Evolutionary conservation across 2,797 vertebrate species (phyloP).

Genomic region (Potorous gilbertii): DNA sequence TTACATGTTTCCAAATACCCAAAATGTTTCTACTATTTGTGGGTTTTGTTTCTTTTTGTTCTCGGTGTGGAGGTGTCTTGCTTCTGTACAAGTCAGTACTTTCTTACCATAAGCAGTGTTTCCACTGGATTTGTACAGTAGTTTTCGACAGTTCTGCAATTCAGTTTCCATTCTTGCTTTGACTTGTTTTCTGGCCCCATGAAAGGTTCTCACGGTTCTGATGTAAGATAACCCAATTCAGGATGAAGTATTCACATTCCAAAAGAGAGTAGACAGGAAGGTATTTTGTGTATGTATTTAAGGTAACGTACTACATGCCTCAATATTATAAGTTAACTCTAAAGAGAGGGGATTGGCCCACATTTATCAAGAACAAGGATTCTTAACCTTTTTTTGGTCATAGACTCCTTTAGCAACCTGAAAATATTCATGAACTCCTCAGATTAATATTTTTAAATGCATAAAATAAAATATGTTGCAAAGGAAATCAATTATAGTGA

Average conservation of each 20-base stretch:
- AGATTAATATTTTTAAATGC: not conserved
- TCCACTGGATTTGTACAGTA: not conserved
- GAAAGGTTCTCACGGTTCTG: not conserved
- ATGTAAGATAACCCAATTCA: not conserved
- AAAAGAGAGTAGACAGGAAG: not conserved
- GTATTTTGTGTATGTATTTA: not conserved
- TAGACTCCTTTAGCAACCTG: not conserved
- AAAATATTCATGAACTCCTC: not conserved
- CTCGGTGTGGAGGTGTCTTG: not conserved
- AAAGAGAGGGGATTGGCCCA: conserved; percentile 8
- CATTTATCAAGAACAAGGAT: conserved; percentile 24
- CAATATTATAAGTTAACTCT: conserved; percentile 2
- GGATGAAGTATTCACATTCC: not conserved
- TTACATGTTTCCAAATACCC: not conserved
- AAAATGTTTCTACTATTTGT: conserved; percentile 25
- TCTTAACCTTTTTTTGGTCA: not conserved
- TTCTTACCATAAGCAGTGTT: not conserved
- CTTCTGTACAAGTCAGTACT: not conserved
- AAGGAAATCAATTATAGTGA: not conserved
- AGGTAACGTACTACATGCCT: not conserved
- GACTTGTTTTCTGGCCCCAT: not conserved
- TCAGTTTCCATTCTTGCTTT: not conserved
- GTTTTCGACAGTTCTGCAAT: not conserved
- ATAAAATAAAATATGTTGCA: not conserved
- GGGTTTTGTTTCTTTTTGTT: not conserved